Base-by-base conservation (phyloP, 2,113 vertebrate genomes). In the Isichthys henryi region DNA sequence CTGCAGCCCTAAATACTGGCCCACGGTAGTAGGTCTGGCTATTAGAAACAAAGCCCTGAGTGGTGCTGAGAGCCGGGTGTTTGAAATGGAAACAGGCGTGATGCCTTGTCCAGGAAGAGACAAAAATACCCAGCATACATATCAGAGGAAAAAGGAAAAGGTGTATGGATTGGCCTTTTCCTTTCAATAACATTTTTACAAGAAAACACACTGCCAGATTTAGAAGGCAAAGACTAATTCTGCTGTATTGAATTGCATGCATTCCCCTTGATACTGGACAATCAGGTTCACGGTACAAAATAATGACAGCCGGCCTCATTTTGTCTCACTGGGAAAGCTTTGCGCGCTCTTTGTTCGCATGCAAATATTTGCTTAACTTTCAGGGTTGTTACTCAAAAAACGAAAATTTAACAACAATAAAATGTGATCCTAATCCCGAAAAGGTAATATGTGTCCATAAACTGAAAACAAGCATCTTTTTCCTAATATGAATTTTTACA, bases 121-220 rank as follows among this genome's bases (percentile, higher is more conserved):
- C 77, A 88, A 17, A 62, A 70, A 88, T 39, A 15, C 90, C 93
- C 91, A 91, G 52, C 86, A 88, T 90, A 91, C 53, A 88, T 4
- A 46, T 45, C 80, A 84, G 77, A 90, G 87, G 87, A 91, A 77
- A 91, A 66, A 83, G 88, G 93, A 94, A 95, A 90, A 92, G 91
- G 89, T 92, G 92, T 94, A 93, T 95, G 94, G 95, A 95, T 94
- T 94, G 93, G 94, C 49, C 87, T 52, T 62, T 74, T 46, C 89
- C 80, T 86, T 45, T 87, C 27, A 88, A 82, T 70, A 88, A 74
- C 80, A 43, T 21, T 58, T 85, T n/a, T 31, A 62, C 62, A 53
- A 39, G 17, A 52, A 62, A 17, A 62, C 74, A 90, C 23, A 45
- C 70, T 23, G 88, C 89, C 88, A 91, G 92, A 90, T 89, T 91